phyloP scores from a whole-genome alignment of 2,888 invertebrate species.

The Athrips mouffetella region DNA sequence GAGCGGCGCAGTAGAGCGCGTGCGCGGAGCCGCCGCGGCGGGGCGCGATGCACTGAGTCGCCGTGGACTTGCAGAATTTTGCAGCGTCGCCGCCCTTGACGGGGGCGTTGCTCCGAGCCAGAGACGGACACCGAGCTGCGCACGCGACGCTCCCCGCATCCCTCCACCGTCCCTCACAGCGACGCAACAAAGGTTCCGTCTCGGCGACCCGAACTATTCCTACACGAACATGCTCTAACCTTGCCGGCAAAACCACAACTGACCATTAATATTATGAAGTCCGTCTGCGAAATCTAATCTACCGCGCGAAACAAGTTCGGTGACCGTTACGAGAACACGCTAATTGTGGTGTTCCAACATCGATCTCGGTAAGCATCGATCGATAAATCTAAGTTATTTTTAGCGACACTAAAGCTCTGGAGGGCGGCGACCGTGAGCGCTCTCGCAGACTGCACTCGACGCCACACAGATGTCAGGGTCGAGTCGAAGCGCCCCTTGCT shows the following conservation, averaged over 20 bases:
- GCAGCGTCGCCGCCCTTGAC: slow-evolving; percentile 77
- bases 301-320: slow-evolving; percentile 5
- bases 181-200: slow-evolving; percentile 34
- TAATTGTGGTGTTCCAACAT: slow-evolving; percentile 14
- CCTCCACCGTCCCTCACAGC: slow-evolving; percentile 30
- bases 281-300: slow-evolving; percentile 7
- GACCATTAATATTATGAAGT: slow-evolving; percentile 9
- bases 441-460: slow-evolving; percentile 43
- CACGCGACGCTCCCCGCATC: slow-evolving; percentile 70
- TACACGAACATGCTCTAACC: slow-evolving; percentile 5
- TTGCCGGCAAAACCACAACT: slow-evolving; percentile 11
- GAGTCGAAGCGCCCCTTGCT: slow-evolving; percentile 38
- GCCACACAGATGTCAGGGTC: slow-evolving; percentile 58
- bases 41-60: slow-evolving; percentile 76
- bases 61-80: slow-evolving; percentile 76
- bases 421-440: slow-evolving; percentile 65
- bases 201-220: slow-evolving; percentile 25
- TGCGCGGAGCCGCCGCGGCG: slow-evolving; percentile 76
- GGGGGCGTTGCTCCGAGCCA: slow-evolving; percentile 77
- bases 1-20: slow-evolving; percentile 44
- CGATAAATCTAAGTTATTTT: slow-evolving; percentile 57
- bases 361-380: slow-evolving; percentile 27
- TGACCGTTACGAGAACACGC: slow-evolving; percentile 7
- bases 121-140: slow-evolving; percentile 72
- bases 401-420: slow-evolving; percentile 53